A percentile compares a stretch with the other conserved stretches of the same genome.
These are phyloP conservation scores for Nephrotoma appendiculata DNA, from an alignment of 2,888 invertebrate genomes.

Conservation along the genomic window DNA sequence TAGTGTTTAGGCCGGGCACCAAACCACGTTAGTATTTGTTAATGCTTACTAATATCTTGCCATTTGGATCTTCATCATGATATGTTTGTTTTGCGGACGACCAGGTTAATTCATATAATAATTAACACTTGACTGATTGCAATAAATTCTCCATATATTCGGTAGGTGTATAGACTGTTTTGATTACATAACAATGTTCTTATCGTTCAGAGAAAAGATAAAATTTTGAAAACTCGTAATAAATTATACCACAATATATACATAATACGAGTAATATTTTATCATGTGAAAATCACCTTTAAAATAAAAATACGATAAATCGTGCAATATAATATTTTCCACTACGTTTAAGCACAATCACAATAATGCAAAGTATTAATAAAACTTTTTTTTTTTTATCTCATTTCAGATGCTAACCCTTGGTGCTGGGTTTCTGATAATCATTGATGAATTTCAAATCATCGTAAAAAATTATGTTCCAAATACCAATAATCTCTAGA, in stretches of 20 bases:
- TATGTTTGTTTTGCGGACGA: background rate
- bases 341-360: background rate
- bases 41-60: no score
- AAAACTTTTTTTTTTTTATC: background rate
- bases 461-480: background rate
- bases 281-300: background rate
- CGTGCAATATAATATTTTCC: background rate
- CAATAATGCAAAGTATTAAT: background rate
- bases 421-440: background rate
- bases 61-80: background rate
- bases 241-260: background rate
- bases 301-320: background rate
- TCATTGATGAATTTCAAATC: background rate
- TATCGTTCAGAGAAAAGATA: background rate
- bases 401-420: background rate
- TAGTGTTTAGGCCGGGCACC: no score
- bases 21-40: no score
- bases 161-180: background rate
- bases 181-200: background rate
- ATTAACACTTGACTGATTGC: background rate
- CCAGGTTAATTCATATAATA: background rate
- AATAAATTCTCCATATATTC: background rate
- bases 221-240: background rate
- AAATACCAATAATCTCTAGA: background rate
- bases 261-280: background rate